Conservation (phyloP, 2,888 invertebrate genomes). For the Noctua pronuba region DNA sequence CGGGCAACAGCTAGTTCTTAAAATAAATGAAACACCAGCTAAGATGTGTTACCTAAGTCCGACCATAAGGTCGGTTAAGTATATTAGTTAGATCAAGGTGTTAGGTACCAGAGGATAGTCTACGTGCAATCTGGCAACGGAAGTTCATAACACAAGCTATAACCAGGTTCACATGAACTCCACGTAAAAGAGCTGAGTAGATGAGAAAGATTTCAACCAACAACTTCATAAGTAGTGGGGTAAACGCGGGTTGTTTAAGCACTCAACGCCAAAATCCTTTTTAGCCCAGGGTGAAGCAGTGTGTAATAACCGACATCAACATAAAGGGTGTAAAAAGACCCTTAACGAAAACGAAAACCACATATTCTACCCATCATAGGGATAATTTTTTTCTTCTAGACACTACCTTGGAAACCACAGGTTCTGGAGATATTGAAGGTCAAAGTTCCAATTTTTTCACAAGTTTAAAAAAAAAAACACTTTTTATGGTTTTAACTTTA, state of each 20-base stretch:
- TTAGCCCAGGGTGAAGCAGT: background rate
- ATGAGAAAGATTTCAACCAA: background rate
- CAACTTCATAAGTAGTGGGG: background rate
- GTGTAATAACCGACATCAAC: background rate
- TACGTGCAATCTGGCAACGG: background rate
- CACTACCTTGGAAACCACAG: no score
- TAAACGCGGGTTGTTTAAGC: background rate
- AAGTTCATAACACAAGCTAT: background rate
- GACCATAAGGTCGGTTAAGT: background rate
- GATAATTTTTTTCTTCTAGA: no score
- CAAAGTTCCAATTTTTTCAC: no score
- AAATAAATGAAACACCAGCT: background rate
- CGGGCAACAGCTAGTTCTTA: no score
- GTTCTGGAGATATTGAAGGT: no score
- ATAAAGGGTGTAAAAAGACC: no score
- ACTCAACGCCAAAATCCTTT: constrained; percentile 4
- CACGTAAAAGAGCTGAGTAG: background rate
- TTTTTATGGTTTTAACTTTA: no score
- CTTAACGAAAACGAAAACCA: no score
- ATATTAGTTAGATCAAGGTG: background rate
- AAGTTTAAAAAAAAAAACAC: no score
- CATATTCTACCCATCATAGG: no score
- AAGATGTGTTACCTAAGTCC: background rate
- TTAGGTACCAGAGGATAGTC: background rate
- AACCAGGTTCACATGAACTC: background rate